Evolutionary conservation across 2,888 invertebrate genomes (phyloP).

Genomic region (Macaria liturata): DNA sequence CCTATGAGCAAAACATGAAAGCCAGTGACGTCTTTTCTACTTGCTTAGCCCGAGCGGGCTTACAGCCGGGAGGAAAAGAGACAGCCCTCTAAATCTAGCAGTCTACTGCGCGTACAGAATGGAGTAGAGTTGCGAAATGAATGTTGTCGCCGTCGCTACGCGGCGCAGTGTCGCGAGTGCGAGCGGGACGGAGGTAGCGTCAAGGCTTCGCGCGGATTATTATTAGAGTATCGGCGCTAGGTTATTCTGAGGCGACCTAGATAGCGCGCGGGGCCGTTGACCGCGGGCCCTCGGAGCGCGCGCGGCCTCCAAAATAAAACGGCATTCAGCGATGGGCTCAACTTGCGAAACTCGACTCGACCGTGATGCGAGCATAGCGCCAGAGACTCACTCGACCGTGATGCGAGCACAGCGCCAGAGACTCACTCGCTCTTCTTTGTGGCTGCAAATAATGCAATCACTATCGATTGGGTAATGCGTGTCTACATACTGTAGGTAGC

Average conservation of each 20-base stretch:
- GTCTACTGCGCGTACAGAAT: slow-evolving; percentile 54
- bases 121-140: slow-evolving; percentile 63
- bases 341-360: slow-evolving; percentile 78
- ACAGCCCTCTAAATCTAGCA: slow-evolving; percentile 54
- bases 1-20: slow-evolving; percentile 41
- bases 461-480: slow-evolving; percentile 49
- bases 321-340: slow-evolving; percentile 81
- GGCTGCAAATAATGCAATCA: slow-evolving; percentile 63
- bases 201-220: slow-evolving; percentile 75
- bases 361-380: slow-evolving; percentile 65
- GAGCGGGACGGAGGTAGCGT: slow-evolving; percentile 69
- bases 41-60: slow-evolving; percentile 49
- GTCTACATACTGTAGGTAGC: slow-evolving; percentile 20
- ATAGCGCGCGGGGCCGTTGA: slow-evolving; percentile 80
- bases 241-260: slow-evolving; percentile 83
- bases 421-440: slow-evolving; percentile 59
- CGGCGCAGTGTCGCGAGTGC: slow-evolving; percentile 57
- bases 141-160: slow-evolving; percentile 59
- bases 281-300: slow-evolving; percentile 79
- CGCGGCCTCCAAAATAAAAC: slow-evolving; percentile 82
- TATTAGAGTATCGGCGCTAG: slow-evolving; percentile 83
- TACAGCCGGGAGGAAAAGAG: slow-evolving; percentile 63
- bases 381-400: slow-evolving; percentile 64
- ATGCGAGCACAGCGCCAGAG: slow-evolving; percentile 55
- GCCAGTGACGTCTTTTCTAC: slow-evolving; percentile 53